A percentile compares a stretch with the other conserved stretches of the same genome.
Conservation (phyloP, 2,888 invertebrate species). For the Mesopsocus fuscifrons region DNA sequence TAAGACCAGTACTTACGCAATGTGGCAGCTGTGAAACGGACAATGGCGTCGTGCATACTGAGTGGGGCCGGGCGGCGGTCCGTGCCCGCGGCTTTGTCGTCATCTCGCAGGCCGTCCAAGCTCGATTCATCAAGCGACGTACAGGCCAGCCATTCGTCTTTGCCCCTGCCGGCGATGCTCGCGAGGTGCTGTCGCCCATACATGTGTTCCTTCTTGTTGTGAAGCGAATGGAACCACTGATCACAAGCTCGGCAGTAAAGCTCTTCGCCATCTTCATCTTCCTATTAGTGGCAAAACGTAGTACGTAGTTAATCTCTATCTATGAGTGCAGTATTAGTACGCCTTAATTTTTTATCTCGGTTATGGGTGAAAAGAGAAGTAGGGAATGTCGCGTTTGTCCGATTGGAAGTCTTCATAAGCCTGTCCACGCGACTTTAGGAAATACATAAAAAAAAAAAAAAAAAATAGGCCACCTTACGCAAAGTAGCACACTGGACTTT, state of each 20-base stretch:
- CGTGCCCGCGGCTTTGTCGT: constrained; percentile 12
- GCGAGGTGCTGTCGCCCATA: constrained; percentile 34
- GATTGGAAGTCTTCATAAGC: too few relatives aligned
- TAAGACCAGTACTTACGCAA: constrained; percentile 25
- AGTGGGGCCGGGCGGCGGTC: constrained; percentile 15
- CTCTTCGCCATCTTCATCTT: constrained; percentile 36
- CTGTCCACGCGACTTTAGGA: too few relatives aligned
- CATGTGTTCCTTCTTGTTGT: constrained; percentile 37
- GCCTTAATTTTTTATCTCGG: too few relatives aligned
- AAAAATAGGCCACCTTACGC: too few relatives aligned
- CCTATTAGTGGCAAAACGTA: too few relatives aligned
- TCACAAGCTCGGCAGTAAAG: constrained; percentile 36
- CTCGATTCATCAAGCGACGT: constrained; percentile 26
- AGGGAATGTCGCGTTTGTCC: too few relatives aligned
- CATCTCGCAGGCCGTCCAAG: constrained; percentile 21
- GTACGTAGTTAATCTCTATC: too few relatives aligned
- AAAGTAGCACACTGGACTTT: too few relatives aligned
- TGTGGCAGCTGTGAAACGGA: constrained; percentile 21
- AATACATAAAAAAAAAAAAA: constrained; percentile 17
- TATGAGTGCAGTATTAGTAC: too few relatives aligned
- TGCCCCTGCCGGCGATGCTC: constrained; percentile 24
- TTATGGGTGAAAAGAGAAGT: too few relatives aligned
- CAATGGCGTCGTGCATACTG: constrained; percentile 24
- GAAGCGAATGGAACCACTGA: constrained; percentile 35
- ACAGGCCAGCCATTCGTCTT: constrained; percentile 15